Evolutionary conservation across 2,113 vertebrate genomes (phyloP).

Genomic region (Erpornis zantholeuca): DNA sequence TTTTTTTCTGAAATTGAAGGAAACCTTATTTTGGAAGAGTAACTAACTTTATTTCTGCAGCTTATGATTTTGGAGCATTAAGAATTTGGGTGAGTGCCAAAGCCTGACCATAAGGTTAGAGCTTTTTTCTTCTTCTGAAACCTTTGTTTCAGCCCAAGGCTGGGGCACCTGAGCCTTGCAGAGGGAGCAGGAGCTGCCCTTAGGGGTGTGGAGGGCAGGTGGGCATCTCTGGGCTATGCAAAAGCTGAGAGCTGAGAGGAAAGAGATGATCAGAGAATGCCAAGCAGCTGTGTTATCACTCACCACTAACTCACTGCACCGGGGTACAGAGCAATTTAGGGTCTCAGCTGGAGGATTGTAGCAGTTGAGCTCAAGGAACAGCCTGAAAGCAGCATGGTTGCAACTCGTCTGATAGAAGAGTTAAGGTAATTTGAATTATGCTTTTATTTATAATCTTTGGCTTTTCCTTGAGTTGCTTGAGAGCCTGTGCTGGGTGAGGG

Average conservation of each 20-base stretch:
- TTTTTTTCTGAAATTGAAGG: not conserved
- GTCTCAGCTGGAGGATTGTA: not conserved
- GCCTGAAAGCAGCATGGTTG: not conserved
- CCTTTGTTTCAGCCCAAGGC: not conserved
- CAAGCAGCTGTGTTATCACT: not conserved
- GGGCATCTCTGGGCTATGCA: not conserved
- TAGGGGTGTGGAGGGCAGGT: not conserved
- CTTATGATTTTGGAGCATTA: not conserved
- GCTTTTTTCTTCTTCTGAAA: not conserved
- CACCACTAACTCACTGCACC: accelerated
- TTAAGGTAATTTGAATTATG: not conserved
- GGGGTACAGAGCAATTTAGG: not conserved
- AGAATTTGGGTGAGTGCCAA: not conserved
- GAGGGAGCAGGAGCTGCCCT: not conserved
- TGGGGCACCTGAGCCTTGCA: not conserved
- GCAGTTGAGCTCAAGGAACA: not conserved
- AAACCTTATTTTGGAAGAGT: not conserved
- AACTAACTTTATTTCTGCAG: accelerated
- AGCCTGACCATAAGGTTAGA: not conserved
- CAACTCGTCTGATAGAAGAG: not conserved
- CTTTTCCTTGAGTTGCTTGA: not conserved
- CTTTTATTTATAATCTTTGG: not conserved
- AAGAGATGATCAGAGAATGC: not conserved
- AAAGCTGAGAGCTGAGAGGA: not conserved
- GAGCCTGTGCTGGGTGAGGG: accelerated